Conservation (phyloP, 1,140 invertebrate species). For the Campodea augens region DNA sequence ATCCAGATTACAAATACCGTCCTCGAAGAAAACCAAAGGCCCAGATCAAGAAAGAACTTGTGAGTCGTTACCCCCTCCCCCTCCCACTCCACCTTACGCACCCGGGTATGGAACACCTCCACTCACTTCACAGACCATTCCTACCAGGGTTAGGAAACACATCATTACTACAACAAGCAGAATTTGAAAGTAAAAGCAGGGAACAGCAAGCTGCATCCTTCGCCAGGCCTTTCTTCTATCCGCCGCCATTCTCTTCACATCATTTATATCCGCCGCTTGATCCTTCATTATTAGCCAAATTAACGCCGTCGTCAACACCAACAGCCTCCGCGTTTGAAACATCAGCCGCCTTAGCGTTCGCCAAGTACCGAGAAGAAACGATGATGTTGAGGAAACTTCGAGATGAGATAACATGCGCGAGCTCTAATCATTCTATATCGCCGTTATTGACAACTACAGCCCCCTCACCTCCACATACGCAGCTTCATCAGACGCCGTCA, state of each 20-base stretch:
- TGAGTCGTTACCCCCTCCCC: conserved; percentile 45
- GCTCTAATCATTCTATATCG: too few species aligned
- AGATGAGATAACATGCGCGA: not conserved
- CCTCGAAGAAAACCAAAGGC: conserved; percentile 77
- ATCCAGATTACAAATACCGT: conserved; percentile 88
- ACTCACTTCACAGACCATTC: not conserved
- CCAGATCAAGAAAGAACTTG: conserved; percentile 41
- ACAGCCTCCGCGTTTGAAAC: not conserved
- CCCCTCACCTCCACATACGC: too few species aligned
- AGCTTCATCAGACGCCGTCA: not conserved
- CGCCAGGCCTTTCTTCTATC: not conserved
- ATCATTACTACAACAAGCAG: not conserved
- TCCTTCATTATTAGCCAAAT: not conserved
- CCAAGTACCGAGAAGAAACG: conserved; percentile 12
- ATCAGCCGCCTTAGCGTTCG: not conserved
- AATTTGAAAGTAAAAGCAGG: too few species aligned
- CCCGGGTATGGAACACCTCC: not conserved
- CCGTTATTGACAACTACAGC: too few species aligned
- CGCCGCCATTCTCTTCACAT: not conserved
- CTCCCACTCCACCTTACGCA: conserved; percentile 33
- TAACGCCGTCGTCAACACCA: not conserved
- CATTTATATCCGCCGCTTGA: conserved; percentile 26
- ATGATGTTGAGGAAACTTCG: not conserved
- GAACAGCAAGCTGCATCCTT: not conserved
- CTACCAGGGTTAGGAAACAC: not conserved